Base-by-base conservation (phyloP, 2,113 vertebrate species). In the Lagopus leucura region DNA sequence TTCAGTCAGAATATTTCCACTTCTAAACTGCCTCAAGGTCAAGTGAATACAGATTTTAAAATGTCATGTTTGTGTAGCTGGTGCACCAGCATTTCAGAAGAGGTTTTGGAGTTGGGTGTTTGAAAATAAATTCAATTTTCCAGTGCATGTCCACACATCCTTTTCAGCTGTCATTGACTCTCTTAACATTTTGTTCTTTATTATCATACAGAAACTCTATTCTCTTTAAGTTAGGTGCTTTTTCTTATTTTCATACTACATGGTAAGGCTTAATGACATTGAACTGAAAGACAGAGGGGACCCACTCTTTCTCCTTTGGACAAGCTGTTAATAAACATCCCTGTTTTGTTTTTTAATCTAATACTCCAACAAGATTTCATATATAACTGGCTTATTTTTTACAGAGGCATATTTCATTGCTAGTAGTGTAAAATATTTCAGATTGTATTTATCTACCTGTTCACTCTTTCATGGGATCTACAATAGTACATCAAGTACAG, bases 51-150 rank as follows among this genome's bases (percentile, higher is more conserved):
- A 90, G 72, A 94, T 88, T 55, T 84, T 84, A 90, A 92, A 93
- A 88, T 90, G 89, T 94, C 94, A 96, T 48, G 79, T 92, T 74
- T 70, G 40, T 72, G 66, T 87, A 85, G 74, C 66, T 90, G 78
- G 77, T 93, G 45, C 52, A 94, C 13, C 48, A 78, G 48, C 58
- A 63, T 90, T 89, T 89, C 58, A 50, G 83, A 93, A 84, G 90
- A 92, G 27, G 24, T 89, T 94, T 78, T 92, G 89, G 90, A 92
- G 83, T 79, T 87, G 69, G 10, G 8, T 92, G 74, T 92, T 93
- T 69, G 74, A 60, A 81, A 93, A 95, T 96, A 94, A 94, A 90
- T 93, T 94, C 77, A 82, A 93, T 95, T 93, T 95, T 70, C 77
- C 54, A 55, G 40, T 90, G 77, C 83, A 79, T 90, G 43, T 95